A percentile compares a stretch with the other conserved stretches of the same genome.
Evolutionary conservation across 2,113 vertebrate genomes (phyloP).

Genomic region (Bubo bubo): DNA sequence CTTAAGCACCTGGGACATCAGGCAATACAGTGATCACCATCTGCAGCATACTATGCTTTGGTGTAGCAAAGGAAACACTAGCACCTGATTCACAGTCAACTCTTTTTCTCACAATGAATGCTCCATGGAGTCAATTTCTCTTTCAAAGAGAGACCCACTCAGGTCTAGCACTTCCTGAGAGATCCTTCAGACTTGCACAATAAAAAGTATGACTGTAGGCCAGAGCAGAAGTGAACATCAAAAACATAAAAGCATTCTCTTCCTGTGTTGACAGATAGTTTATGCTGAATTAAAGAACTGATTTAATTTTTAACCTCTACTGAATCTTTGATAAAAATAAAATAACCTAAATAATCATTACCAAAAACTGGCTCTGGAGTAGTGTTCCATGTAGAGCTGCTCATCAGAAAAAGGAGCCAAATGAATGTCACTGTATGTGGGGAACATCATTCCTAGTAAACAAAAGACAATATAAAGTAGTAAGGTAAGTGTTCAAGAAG

Average conservation of each 20-base stretch:
- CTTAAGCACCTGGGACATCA: background rate
- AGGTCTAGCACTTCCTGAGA: background rate
- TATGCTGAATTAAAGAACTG: background rate
- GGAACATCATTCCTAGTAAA: slow-evolving; percentile 81
- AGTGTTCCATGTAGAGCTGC: slow-evolving; percentile 82
- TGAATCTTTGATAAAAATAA: background rate
- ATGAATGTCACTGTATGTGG: slow-evolving; percentile 78
- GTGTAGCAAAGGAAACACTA: background rate
- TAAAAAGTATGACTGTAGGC: background rate
- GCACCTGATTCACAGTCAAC: background rate
- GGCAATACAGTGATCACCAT: background rate
- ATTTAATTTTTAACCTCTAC: background rate
- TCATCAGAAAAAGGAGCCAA: slow-evolving; percentile 85
- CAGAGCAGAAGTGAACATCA: background rate
- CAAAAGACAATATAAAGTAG: slow-evolving; percentile 38
- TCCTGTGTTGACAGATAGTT: background rate
- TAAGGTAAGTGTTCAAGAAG: background rate
- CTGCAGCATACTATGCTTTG: fast-evolving
- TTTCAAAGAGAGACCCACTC: background rate
- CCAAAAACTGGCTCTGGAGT: slow-evolving; percentile 80
- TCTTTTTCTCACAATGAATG: background rate
- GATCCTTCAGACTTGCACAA: background rate
- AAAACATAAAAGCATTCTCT: background rate
- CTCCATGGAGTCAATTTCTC: background rate
- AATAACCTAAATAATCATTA: slow-evolving; percentile 51